A percentile compares a stretch with the other conserved stretches of the same genome.
Conservation (phyloP, 2,113 vertebrate species). For the Bujurquina vittata region DNA sequence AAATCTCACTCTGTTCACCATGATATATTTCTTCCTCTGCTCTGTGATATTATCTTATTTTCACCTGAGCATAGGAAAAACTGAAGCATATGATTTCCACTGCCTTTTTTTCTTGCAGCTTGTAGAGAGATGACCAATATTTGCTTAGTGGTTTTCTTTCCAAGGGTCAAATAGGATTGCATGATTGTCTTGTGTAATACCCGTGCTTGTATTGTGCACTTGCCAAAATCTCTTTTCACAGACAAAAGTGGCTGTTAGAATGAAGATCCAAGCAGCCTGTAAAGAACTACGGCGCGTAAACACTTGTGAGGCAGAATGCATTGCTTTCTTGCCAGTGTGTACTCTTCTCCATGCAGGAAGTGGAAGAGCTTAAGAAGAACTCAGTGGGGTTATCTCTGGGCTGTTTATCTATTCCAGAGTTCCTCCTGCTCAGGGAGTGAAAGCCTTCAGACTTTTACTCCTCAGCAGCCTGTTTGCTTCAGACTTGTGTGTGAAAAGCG, state of each 20-base stretch:
- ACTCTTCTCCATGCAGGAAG: slow-evolving; percentile 39
- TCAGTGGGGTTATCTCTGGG: slow-evolving; percentile 62
- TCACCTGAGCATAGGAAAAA: slow-evolving; percentile 13
- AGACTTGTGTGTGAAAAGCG: slow-evolving; percentile 71
- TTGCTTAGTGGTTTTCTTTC: slow-evolving; percentile 51
- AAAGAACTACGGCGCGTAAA: slow-evolving; percentile 24
- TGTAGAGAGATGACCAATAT: slow-evolving; percentile 56
- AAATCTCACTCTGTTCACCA: slow-evolving; percentile 12
- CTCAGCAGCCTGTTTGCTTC: slow-evolving; percentile 60
- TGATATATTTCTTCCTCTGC: slow-evolving; percentile 12
- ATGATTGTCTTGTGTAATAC: slow-evolving; percentile 58
- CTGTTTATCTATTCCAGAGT: slow-evolving; percentile 65
- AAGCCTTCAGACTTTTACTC: slow-evolving; percentile 50
- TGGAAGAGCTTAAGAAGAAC: slow-evolving; percentile 35
- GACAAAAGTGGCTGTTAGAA: slow-evolving; percentile 26
- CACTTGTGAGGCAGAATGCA: slow-evolving; percentile 18
- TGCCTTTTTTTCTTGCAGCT: not conserved
- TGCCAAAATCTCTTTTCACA: slow-evolving; percentile 43
- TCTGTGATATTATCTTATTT: slow-evolving; percentile 36
- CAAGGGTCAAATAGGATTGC: slow-evolving; percentile 57
- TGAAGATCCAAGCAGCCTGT: slow-evolving; percentile 27
- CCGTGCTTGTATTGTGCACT: slow-evolving; percentile 43
- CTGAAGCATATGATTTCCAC: not conserved
- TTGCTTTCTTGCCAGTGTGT: slow-evolving; percentile 43
- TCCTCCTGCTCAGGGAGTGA: slow-evolving; percentile 39